Evolutionary conservation across 2,888 invertebrate species (phyloP).

Genomic region (Andrena marginata): DNA sequence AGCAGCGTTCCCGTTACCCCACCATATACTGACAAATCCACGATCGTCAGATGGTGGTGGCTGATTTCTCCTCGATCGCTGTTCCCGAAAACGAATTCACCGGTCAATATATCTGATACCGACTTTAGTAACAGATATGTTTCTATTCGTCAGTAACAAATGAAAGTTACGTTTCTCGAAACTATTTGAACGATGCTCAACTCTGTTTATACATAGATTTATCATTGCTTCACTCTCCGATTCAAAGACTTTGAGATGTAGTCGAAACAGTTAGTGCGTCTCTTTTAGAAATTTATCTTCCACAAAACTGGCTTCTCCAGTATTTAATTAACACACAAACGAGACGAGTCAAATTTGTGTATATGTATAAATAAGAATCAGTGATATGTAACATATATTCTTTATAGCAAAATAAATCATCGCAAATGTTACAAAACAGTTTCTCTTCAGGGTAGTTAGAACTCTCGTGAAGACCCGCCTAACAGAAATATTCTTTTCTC

Average conservation of each 20-base stretch:
- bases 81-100: too few relatives aligned
- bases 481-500: conserved; percentile 86
- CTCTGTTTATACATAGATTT: not conserved
- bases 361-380: not conserved
- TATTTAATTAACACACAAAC: conserved; percentile 3
- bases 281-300: not conserved
- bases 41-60: too few relatives aligned
- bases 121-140: not conserved
- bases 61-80: too few relatives aligned
- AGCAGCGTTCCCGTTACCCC: too few relatives aligned
- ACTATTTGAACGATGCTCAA: not conserved
- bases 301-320: not conserved
- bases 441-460: not conserved
- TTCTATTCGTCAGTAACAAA: not conserved
- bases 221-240: not conserved
- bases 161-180: not conserved
- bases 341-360: conserved; percentile 5
- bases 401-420: conserved; percentile 38
- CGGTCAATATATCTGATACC: too few relatives aligned
- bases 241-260: not conserved
- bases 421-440: conserved; percentile 15
- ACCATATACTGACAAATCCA: too few relatives aligned
- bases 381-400: conserved; percentile 31
- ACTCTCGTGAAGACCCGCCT: not conserved
- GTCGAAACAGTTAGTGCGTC: too few relatives aligned